Conservation (phyloP, 2,888 invertebrate species). For the Eupithecia tripunctaria region DNA sequence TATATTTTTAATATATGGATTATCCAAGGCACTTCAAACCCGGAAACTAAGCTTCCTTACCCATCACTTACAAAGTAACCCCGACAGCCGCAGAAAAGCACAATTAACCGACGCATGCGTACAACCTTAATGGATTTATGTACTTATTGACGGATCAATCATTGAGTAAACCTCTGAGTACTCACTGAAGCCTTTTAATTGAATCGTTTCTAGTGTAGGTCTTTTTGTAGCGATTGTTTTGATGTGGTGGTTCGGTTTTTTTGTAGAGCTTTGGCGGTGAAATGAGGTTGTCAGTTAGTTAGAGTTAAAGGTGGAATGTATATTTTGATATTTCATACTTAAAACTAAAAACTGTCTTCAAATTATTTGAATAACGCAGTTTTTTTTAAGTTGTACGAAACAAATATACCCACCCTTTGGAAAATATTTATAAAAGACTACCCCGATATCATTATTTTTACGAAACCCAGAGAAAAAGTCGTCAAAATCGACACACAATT, state of each 20-base stretch:
- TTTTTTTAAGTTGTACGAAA: background rate
- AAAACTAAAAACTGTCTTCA: too few species aligned
- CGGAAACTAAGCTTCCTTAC: conserved; percentile 23
- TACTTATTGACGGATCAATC: conserved; percentile 83
- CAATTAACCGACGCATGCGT: conserved; percentile 75
- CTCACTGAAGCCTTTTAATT: conserved; percentile 61
- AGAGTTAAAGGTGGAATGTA: background rate
- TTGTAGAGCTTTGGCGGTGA: conserved; percentile 12
- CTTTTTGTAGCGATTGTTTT: conserved; percentile 60
- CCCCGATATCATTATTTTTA: too few species aligned
- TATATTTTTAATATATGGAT: background rate
- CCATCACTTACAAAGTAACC: conserved; percentile 27
- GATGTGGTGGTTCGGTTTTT: conserved; percentile 27
- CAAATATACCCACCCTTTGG: background rate
- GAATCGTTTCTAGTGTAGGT: conserved; percentile 56
- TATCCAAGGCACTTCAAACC: conserved; percentile 17
- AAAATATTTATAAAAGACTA: background rate
- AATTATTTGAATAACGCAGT: too few species aligned
- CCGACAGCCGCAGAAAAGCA: conserved; percentile 75
- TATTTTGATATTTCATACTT: too few species aligned
- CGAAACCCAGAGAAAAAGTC: too few species aligned
- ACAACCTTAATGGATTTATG: conserved; percentile 81
- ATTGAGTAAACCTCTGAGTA: conserved; percentile 63
- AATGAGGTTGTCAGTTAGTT: background rate
- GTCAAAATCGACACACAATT: too few species aligned